Evolutionary conservation across 2,113 vertebrate genomes (phyloP).

Genomic region (Hypanus sabinus): DNA sequence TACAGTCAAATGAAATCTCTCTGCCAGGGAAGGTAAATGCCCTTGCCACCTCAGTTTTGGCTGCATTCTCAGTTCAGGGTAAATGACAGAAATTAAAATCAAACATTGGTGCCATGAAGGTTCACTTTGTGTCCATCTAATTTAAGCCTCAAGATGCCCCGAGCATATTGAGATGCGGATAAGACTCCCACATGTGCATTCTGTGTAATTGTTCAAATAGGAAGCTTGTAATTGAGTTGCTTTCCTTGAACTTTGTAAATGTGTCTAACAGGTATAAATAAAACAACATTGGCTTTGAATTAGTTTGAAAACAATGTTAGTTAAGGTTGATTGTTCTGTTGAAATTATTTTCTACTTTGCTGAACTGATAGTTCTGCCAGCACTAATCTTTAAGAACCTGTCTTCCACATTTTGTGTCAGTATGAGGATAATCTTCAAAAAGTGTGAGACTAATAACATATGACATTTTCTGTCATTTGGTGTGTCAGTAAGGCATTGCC

Average conservation of each 20-base stretch:
- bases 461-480: background rate
- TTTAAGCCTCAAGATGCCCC: background rate
- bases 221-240: conserved; percentile 15
- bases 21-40: background rate
- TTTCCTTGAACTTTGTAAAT: conserved; percentile 12
- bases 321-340: background rate
- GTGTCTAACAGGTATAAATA: background rate
- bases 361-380: background rate
- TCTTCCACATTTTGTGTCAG: background rate
- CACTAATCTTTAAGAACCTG: background rate
- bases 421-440: background rate
- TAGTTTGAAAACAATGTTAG: background rate
- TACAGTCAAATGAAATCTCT: background rate
- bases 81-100: conserved; percentile 31
- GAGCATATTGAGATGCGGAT: background rate
- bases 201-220: background rate
- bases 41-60: background rate
- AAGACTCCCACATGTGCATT: background rate
- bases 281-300: background rate
- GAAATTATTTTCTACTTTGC: background rate
- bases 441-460: background rate
- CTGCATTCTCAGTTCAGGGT: background rate
- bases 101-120: background rate
- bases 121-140: conserved; percentile 21
- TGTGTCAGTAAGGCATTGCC: background rate